These are phyloP conservation scores for Pristis pectinata DNA, from an alignment of 2,797 vertebrate species.

Conservation along the genomic window DNA sequence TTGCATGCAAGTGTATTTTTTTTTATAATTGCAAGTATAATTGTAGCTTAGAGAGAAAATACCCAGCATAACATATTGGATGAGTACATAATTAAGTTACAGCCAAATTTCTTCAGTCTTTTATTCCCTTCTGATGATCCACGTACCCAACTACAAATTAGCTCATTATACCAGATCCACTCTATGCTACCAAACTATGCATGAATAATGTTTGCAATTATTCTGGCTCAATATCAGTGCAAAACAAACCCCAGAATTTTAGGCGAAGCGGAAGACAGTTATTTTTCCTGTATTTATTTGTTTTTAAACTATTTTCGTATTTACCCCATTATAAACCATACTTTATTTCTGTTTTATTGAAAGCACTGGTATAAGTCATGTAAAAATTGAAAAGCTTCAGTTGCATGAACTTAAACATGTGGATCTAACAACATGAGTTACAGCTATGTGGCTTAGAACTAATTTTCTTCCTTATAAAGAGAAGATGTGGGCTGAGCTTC, in stretches of 20 bases:
- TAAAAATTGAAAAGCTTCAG: not conserved
- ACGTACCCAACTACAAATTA: not conserved
- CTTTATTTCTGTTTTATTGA: not conserved
- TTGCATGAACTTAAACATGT: not conserved
- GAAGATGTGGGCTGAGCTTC: not conserved
- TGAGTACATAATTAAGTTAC: too few relatives aligned
- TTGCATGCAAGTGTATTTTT: not conserved
- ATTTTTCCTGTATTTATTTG: not conserved
- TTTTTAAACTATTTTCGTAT: not conserved
- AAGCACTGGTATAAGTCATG: not conserved
- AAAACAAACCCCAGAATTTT: slow-evolving; percentile 8
- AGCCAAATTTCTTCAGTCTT: not conserved
- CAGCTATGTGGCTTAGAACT: not conserved
- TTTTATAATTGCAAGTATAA: too few relatives aligned
- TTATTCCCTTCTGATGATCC: not conserved
- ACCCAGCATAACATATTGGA: not conserved
- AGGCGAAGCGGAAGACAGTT: not conserved
- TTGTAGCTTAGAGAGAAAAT: not conserved
- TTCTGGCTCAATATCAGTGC: not conserved
- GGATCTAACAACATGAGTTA: not conserved
- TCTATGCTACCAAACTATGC: not conserved
- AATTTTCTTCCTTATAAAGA: not conserved
- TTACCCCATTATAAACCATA: not conserved
- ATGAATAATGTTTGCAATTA: not conserved
- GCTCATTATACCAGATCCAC: not conserved